These are phyloP conservation scores for Lasioglossum malachurum DNA, from an alignment of 2,888 invertebrate genomes.

Conservation along the genomic window DNA sequence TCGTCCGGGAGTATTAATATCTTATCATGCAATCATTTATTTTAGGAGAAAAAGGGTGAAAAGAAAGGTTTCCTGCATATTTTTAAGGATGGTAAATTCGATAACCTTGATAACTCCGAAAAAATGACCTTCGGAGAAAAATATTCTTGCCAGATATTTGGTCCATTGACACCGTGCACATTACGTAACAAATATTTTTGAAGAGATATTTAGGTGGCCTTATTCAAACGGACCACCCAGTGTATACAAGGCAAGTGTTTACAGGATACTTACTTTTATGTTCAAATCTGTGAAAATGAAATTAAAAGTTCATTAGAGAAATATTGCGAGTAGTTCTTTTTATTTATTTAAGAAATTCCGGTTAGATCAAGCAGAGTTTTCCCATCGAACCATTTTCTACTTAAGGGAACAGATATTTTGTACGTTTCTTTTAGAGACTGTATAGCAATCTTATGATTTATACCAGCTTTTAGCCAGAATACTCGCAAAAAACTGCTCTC, in stretches of 20 bases:
- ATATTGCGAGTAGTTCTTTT: neutral
- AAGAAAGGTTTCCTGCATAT: neutral
- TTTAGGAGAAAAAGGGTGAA: neutral
- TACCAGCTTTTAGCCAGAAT: slow-evolving; percentile 83
- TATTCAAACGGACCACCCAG: too few relatives aligned
- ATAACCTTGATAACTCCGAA: too few relatives aligned
- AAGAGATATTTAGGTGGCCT: too few relatives aligned
- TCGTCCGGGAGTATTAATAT: neutral
- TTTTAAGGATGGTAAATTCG: neutral
- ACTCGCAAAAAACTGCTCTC: slow-evolving; percentile 75
- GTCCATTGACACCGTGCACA: too few relatives aligned
- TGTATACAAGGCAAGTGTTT: neutral
- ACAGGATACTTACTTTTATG: neutral
- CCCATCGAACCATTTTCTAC: slow-evolving; percentile 12
- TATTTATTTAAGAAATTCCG: slow-evolving; percentile 8
- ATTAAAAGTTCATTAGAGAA: neutral
- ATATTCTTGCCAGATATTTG: too few relatives aligned
- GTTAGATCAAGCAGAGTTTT: slow-evolving; percentile 3
- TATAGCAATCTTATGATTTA: slow-evolving; percentile 80
- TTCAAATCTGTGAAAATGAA: neutral
- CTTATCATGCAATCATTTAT: neutral
- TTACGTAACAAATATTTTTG: too few relatives aligned
- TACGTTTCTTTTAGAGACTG: slow-evolving; percentile 80
- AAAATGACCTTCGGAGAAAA: too few relatives aligned
- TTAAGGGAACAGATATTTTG: slow-evolving; percentile 56